Percentiles rank a stretch among this genome's conserved stretches.
Evolutionary conservation across 2,888 invertebrate genomes (phyloP).

Genomic region (Ophioninae sp.): DNA sequence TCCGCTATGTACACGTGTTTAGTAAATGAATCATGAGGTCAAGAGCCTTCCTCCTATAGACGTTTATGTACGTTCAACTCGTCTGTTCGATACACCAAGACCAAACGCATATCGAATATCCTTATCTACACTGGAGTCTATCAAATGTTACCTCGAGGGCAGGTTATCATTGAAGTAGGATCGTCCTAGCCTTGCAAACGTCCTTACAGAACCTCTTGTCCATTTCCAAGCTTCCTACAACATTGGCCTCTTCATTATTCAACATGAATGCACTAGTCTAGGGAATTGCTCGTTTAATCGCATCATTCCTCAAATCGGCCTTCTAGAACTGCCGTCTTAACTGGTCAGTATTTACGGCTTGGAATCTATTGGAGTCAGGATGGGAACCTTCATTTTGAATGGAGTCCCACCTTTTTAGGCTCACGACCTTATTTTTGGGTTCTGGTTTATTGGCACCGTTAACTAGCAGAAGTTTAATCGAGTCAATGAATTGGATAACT

Average conservation of each 20-base stretch:
- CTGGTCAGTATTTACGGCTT: background rate
- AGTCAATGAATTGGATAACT: no score
- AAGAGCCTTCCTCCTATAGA: slow-evolving; percentile 18
- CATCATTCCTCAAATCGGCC: background rate
- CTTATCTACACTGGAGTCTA: slow-evolving; percentile 43
- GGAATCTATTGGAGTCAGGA: background rate
- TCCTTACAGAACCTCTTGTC: slow-evolving; percentile 15
- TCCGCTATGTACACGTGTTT: background rate
- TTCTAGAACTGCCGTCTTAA: background rate
- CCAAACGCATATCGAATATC: slow-evolving; percentile 25
- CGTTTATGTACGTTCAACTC: background rate
- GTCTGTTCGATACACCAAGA: slow-evolving; percentile 39
- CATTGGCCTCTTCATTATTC: background rate
- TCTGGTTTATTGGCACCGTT: no score
- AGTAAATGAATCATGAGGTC: slow-evolving; percentile 26
- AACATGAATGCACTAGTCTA: background rate
- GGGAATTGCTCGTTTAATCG: background rate
- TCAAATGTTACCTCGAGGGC: slow-evolving; percentile 15
- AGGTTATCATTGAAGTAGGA: slow-evolving; percentile 25
- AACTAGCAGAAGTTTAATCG: no score
- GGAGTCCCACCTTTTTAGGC: no score
- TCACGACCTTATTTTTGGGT: no score
- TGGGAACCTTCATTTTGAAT: background rate
- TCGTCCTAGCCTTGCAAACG: slow-evolving; percentile 15
- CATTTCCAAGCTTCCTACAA: slow-evolving; percentile 10